phyloP scores from a whole-genome alignment of 2,888 invertebrate species.

The Hemicrepidius hirtus region DNA sequence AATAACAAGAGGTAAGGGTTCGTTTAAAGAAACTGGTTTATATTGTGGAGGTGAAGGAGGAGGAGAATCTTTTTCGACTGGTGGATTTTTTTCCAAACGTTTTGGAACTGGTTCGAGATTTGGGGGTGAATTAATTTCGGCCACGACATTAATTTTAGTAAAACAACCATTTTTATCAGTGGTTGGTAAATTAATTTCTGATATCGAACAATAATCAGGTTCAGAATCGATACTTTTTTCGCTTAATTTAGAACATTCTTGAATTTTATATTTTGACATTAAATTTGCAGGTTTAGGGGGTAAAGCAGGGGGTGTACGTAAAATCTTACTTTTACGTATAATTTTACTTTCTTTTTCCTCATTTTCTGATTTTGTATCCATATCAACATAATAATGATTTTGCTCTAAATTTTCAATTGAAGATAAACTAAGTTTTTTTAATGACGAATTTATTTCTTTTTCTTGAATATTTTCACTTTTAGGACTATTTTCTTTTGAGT shows the following conservation, averaged over 20 bases:
- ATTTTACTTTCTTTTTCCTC: conserved; percentile 60
- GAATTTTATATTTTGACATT: conserved; percentile 79
- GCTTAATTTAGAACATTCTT: conserved; percentile 61
- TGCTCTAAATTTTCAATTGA: conserved; percentile 74
- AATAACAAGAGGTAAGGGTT: conserved; percentile 56
- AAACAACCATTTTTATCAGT: conserved; percentile 58
- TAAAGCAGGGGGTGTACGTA: conserved; percentile 82
- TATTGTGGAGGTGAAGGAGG: conserved; percentile 38
- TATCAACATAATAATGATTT: conserved; percentile 78
- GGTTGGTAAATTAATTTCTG: conserved; percentile 78
- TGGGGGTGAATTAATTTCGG: conserved; percentile 66
- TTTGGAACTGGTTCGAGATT: conserved; percentile 46
- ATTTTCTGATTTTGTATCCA: conserved; percentile 73
- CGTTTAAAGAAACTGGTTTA: conserved; percentile 49
- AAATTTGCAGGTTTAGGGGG: conserved; percentile 87
- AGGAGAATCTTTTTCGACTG: conserved; percentile 29
- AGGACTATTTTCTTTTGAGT: conserved; percentile 12
- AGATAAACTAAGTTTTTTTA: conserved; percentile 74
- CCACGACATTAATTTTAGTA: conserved; percentile 67
- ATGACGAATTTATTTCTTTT: conserved; percentile 71
- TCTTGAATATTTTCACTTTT: conserved; percentile 57
- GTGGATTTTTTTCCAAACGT: conserved; percentile 19
- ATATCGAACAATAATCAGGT: conserved; percentile 86
- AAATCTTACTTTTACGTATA: conserved; percentile 73
- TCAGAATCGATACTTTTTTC: conserved; percentile 72